Evolutionary conservation across 2,888 invertebrate species (phyloP).

Genomic region (Chalcosyrphus nemorum): DNA sequence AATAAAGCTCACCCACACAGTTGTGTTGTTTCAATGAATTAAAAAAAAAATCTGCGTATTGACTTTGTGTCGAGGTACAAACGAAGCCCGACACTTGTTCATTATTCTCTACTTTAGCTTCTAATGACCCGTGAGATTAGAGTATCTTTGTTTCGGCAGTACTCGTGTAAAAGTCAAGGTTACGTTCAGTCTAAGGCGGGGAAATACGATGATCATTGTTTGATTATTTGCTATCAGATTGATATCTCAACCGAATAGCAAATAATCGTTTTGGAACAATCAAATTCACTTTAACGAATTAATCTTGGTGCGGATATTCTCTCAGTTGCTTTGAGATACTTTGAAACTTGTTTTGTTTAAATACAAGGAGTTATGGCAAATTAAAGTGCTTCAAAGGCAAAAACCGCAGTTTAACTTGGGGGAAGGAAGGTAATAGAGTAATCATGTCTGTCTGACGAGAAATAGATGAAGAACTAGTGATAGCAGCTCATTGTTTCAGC

Average conservation of each 20-base stretch:
- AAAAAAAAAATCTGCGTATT: neutral
- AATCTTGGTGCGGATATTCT: neutral
- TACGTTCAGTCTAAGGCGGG: constrained; percentile 16
- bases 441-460: too few species aligned
- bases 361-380: too few species aligned
- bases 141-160: constrained; percentile 34
- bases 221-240: constrained; percentile 4
- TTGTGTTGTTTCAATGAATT: neutral
- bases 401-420: too few species aligned
- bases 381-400: too few species aligned
- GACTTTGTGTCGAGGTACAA: too few species aligned
- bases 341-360: too few species aligned
- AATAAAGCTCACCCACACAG: constrained; percentile 17
- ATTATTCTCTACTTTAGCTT: neutral
- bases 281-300: neutral
- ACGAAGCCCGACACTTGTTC: constrained; percentile 18
- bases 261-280: constrained; percentile 23
- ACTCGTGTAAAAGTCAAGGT: constrained; percentile 36
- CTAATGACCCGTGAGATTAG: constrained; percentile 48
- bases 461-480: too few species aligned
- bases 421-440: too few species aligned
- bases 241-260: neutral
- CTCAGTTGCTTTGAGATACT: too few species aligned
- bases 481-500: too few species aligned
- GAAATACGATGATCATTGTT: neutral